Evolutionary conservation across 2,888 invertebrate species (phyloP), one percentile per base, ranked within the genome.

Genomic region (Amphipyra tragopoginis): DNA sequence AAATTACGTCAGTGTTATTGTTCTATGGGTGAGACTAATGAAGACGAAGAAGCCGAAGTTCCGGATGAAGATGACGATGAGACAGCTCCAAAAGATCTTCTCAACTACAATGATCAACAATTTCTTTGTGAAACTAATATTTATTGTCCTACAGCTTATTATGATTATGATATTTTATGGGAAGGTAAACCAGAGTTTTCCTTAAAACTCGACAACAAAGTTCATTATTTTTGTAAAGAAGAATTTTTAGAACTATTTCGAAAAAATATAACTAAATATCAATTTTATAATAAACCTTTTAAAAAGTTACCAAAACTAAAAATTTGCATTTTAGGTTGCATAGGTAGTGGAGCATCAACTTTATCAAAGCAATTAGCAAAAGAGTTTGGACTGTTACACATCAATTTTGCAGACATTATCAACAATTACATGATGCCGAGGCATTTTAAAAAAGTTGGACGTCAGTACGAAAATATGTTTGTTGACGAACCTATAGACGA

Each of bases 111-210:
- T 71, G 83, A 88, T 53, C 59, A 85, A 42, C 83, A 92, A 52
- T 88, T 88, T 61, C 92, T 96, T 56, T 96, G 96, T n/a, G 96
- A 96, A 82, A 96, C 95, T 1, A 90, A 89, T 66, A 77, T 91
- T 73, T 97, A 95, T 77, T 97, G 97, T 79, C 97, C 97, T 0
- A 93, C 96, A 36, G 90, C 96, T n/a, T 95, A 94, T 78, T 86
- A 88, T 57, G 89, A 95, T 42, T 82, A 95, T 72, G 90, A 93
- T 43, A 89, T 96, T 9, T 81, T 97, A 15, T 96, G 96, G 95
- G 94, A 93, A 86, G 97, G 96, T n/a, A 96, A 95, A 83, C 86
- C 94, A 44, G 93, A 96, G 58, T 95, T 93, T 75, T 84, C 91
- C 15, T 89, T 93, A 0, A 93, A 93, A 75, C 95, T 95, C 75